Conservation (phyloP, 2,888 invertebrate genomes). For the Argyresthia albistria region DNA sequence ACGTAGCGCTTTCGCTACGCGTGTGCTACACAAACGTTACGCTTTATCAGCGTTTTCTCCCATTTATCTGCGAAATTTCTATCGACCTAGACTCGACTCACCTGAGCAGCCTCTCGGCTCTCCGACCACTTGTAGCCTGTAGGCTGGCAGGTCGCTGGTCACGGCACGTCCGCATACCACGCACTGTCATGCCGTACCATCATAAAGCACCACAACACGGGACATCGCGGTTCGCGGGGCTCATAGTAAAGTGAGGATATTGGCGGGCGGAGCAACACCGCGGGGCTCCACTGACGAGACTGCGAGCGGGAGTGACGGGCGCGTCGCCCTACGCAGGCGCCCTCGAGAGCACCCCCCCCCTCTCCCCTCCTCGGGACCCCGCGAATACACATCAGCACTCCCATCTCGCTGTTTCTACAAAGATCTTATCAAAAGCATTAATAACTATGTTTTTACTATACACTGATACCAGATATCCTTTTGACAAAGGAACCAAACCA, state of each 20-base stretch:
- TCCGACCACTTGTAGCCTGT: conserved; percentile 65
- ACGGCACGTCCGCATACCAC: conserved; percentile 67
- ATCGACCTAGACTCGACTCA: conserved; percentile 61
- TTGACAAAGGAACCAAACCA: too few relatives aligned
- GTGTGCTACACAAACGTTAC: not conserved
- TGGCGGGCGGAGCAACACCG: conserved; percentile 20
- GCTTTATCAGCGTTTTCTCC: not conserved
- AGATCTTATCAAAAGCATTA: conserved; percentile 42
- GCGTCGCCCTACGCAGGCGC: conserved; percentile 39
- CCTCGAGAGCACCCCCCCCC: conserved; percentile 35
- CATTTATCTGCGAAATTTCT: conserved; percentile 15
- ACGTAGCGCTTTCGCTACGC: too few relatives aligned
- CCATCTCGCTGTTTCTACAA: conserved; percentile 61
- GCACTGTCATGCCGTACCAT: conserved; percentile 65
- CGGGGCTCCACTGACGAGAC: conserved; percentile 37
- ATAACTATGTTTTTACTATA: too few relatives aligned
- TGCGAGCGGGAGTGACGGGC: conserved; percentile 30
- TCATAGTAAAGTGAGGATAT: conserved; percentile 37
- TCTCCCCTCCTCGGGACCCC: conserved; percentile 14
- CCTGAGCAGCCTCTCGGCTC: conserved; percentile 58
- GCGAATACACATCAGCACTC: conserved; percentile 31
- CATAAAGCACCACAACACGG: conserved; percentile 66
- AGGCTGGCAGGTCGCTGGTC: conserved; percentile 39
- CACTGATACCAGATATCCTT: too few relatives aligned
- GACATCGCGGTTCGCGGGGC: conserved; percentile 51